phyloP scores from a whole-genome alignment of 1,140 invertebrate species.

The Geopemphigus sp. region DNA sequence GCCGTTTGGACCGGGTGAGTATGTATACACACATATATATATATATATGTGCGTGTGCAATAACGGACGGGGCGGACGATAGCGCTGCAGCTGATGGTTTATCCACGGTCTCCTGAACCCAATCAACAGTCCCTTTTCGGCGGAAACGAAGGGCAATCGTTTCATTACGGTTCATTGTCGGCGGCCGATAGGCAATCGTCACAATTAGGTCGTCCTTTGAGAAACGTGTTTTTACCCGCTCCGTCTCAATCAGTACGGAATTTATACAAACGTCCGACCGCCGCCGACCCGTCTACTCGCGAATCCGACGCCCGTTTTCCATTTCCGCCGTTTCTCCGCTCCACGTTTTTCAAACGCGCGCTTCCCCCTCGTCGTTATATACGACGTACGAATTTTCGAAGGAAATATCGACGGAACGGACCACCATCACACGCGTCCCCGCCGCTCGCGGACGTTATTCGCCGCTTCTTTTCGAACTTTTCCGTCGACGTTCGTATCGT shows the following conservation, averaged over 20 bases:
- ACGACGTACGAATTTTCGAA: too few species aligned
- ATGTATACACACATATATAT: too few species aligned
- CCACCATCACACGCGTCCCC: too few species aligned
- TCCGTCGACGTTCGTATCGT: too few species aligned
- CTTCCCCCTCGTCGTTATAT: background rate
- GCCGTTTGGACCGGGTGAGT: too few species aligned
- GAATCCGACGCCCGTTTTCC: constrained; percentile 19
- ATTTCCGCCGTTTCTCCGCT: background rate
- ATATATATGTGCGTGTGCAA: too few species aligned
- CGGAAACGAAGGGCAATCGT: constrained; percentile 48
- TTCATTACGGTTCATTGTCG: constrained; percentile 49
- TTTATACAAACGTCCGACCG: constrained; percentile 13
- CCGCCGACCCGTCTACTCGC: background rate
- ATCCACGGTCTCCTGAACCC: constrained; percentile 47
- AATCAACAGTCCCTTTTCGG: constrained; percentile 47
- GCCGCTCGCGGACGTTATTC: too few species aligned
- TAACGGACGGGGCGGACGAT: background rate
- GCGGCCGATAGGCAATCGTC: constrained; percentile 45
- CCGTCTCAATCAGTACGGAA: constrained; percentile 41
- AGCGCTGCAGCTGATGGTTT: constrained; percentile 40
- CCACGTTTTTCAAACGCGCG: background rate
- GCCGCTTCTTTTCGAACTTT: too few species aligned
- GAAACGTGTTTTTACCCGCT: constrained; percentile 47
- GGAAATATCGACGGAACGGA: too few species aligned
- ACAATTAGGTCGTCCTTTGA: constrained; percentile 49